Evolutionary conservation across 2,113 vertebrate species (phyloP), one percentile per base, ranked within the genome.

Genomic region (Lasiurus borealis): DNA sequence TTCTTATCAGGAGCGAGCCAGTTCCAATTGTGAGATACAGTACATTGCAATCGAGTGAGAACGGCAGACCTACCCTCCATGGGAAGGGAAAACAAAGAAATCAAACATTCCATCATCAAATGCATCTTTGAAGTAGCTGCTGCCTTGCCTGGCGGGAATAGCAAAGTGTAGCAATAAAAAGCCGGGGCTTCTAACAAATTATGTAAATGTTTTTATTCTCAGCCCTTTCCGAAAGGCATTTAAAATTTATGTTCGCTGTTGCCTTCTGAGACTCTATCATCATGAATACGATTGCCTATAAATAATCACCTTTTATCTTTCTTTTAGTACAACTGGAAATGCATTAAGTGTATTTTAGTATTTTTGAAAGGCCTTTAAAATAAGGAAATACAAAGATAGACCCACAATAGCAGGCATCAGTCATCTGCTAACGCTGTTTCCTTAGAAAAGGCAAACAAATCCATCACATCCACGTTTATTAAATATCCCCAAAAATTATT

Each of bases 151-250:
- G 36, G 40, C 96, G 93, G 85, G 88, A 97, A 82, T 95, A 87
- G 87, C 97, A 82, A 96, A 96, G 97, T 97, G 31, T 46, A 96
- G 92, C 62, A 96, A 97, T 96, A 97, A 97, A 96, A 96, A 96
- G 13, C 40, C 87, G 81, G 78, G n/a, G 54, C 71, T 59, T 83
- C 95, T 88, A 83, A 95, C 85, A 98, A 97, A 94, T 71, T 96
- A 95, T 95, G 72, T 95, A 96, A 97, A 95, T 96, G 29, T 95
- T 59, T 96, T 97, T 97, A 81, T 98, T 97, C 83, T 96, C n/a
- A 95, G 78, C 48, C 75, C 96, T 95, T 96, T 95, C 85, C 68
- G 95, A 87, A 93, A 84, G 82, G 48, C 90, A 95, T 80, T 96
- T 88, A 77, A 97, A 97, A 90, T 96, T 92, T 92, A 80, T 90